These are phyloP conservation scores for Struthidea cinerea DNA, from an alignment of 2,113 vertebrate genomes.

Conservation along the genomic window DNA sequence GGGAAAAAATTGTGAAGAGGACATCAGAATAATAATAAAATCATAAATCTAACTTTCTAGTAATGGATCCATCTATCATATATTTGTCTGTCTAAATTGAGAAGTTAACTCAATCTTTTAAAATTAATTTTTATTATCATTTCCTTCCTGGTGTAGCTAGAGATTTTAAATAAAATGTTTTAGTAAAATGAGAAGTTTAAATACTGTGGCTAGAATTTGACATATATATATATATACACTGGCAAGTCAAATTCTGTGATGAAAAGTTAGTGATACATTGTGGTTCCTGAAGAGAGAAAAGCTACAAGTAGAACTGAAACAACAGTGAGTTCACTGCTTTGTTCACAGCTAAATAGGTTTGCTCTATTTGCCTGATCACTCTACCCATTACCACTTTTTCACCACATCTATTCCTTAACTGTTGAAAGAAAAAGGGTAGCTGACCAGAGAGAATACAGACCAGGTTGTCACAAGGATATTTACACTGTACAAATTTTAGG, in stretches of 20 bases:
- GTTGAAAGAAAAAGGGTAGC: neutral
- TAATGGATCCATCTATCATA: neutral
- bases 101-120: neutral
- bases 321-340: neutral
- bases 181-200: neutral
- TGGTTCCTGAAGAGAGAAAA: neutral
- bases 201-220: neutral
- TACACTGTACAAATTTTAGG: neutral
- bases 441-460: neutral
- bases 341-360: neutral
- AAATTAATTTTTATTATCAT: neutral
- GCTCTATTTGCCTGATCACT: neutral
- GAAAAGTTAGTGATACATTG: neutral
- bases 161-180: neutral
- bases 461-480: neutral
- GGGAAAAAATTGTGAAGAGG: neutral
- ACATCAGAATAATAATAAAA: neutral
- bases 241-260: neutral
- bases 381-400: neutral
- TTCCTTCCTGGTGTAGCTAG: neutral
- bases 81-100: neutral
- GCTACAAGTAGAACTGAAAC: neutral
- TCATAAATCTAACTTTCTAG: neutral
- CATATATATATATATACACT: neutral
- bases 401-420: neutral